Base-by-base conservation (phyloP, 1,140 invertebrate species). In the Dendrolimus punctatus region DNA sequence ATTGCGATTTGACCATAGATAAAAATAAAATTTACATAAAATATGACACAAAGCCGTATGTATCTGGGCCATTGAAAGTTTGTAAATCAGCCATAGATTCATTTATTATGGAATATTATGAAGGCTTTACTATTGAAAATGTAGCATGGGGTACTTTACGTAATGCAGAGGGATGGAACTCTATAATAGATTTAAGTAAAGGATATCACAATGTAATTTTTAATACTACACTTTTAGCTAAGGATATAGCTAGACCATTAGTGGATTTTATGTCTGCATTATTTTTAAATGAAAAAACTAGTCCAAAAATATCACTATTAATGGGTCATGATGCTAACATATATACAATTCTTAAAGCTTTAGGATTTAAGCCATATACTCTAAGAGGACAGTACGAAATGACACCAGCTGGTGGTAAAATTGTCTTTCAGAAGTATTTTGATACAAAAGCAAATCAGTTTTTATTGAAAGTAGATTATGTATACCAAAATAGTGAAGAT, bases 91-190 rank as follows among this genome's bases (percentile, higher is more conserved):
- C 66, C 4, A 54, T 78, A 36, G 80, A 85, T 62, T 68, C 73
- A 5, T 80, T 85, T 54, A 51, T 82, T 0, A 85, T 85, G 82
- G 66, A 73, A 46, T 76, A 80, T 57, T 85, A 83, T 51, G 68
- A 79, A 62, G 82, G 77, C 7, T 73, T 78, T 55, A 45, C 64
- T 0, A 41, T 55, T 0, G 47, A 68, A 1, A 54, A 80, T 5
- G 68, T 83, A 8, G 82, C 75, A 4, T 85, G 82, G 82, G 82
- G 79, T 8, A 55, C 61, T 8, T 49, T 85, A 39, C 54, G 46
- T 7, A 54, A 50, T 5, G 10, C 7, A 6, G 44, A 62, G 3
- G 42, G 76, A 7, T 85, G 80, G 80, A 9, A 68, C 5, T 6
- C 49, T 5, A 53, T 85, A 23, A 55, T 80, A 40, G 44, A 60